phyloP scores from a whole-genome alignment of 1,140 invertebrate species.

The Ostrea denselamellosa region DNA sequence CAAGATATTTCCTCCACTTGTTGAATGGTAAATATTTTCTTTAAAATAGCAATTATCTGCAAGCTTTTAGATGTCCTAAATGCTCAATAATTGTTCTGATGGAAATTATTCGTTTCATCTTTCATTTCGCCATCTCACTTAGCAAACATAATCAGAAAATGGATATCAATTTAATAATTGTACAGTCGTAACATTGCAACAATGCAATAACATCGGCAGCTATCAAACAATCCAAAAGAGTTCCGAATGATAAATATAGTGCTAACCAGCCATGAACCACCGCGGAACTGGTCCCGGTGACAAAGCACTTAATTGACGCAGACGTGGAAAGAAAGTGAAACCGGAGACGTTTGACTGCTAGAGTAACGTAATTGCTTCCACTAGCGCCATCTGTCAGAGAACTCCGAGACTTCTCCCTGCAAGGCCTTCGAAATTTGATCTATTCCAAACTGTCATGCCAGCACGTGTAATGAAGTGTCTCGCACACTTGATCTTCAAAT shows the following conservation, averaged over 20 bases:
- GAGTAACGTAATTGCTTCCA: slow-evolving; percentile 33
- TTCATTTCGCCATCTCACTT: slow-evolving; percentile 29
- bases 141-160: slow-evolving; percentile 34
- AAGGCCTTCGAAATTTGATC: slow-evolving; percentile 10
- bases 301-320: slow-evolving; percentile 37
- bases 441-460: slow-evolving; percentile 35
- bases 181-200: slow-evolving; percentile 20
- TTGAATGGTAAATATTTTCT: not conserved
- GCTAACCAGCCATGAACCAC: slow-evolving; percentile 26
- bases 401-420: slow-evolving; percentile 2
- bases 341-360: slow-evolving; percentile 16
- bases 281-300: not conserved
- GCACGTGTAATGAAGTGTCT: slow-evolving; percentile 31
- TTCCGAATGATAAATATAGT: slow-evolving; percentile 18
- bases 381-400: slow-evolving; percentile 27
- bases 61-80: slow-evolving; percentile 7
- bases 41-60: not conserved
- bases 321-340: slow-evolving; percentile 28
- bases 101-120: slow-evolving; percentile 25
- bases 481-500: slow-evolving; percentile 29
- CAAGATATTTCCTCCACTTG: not conserved
- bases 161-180: slow-evolving; percentile 37
- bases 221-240: slow-evolving; percentile 21
- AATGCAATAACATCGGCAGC: slow-evolving; percentile 8
- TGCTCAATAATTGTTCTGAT: not conserved